A percentile compares a stretch with the other conserved stretches of the same genome.
These are phyloP conservation scores for Cephus spinipes DNA, from an alignment of 2,888 invertebrate species.

Conservation along the genomic window DNA sequence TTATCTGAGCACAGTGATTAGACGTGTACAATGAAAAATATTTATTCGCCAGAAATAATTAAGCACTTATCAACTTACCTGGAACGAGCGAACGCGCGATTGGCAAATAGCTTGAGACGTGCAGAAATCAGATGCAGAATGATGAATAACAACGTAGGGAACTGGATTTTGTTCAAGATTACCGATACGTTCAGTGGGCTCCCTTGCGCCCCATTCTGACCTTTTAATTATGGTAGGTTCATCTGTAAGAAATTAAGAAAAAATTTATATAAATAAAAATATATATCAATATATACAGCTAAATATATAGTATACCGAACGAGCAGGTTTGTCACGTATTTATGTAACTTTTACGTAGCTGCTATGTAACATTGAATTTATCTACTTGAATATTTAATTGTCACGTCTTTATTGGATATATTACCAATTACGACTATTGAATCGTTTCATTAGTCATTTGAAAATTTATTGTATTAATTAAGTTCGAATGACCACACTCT, in stretches of 20 bases:
- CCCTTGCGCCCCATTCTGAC: conserved; percentile 64
- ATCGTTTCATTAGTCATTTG: no score
- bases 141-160: conserved; percentile 65
- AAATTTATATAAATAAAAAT: background rate
- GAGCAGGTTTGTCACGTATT: no score
- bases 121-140: conserved; percentile 62
- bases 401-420: no score
- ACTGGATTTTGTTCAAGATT: conserved; percentile 51
- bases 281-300: no score
- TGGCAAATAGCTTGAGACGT: conserved; percentile 58
- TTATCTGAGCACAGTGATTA: background rate
- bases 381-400: no score
- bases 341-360: no score
- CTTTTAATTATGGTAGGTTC: conserved; percentile 59
- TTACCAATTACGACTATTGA: no score
- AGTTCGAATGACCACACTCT: no score
- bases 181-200: conserved; percentile 30
- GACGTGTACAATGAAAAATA: background rate
- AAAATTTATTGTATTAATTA: no score
- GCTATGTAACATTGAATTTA: no score
- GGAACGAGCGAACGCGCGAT: conserved; percentile 60
- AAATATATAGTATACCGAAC: no score
- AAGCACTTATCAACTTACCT: conserved; percentile 42
- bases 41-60: no score
- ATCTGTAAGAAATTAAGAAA: conserved; percentile 23